Percentiles rank a stretch among this genome's conserved stretches.
These are phyloP conservation scores for Scopus umbretta DNA, from an alignment of 2,113 vertebrate species.

Conservation along the genomic window DNA sequence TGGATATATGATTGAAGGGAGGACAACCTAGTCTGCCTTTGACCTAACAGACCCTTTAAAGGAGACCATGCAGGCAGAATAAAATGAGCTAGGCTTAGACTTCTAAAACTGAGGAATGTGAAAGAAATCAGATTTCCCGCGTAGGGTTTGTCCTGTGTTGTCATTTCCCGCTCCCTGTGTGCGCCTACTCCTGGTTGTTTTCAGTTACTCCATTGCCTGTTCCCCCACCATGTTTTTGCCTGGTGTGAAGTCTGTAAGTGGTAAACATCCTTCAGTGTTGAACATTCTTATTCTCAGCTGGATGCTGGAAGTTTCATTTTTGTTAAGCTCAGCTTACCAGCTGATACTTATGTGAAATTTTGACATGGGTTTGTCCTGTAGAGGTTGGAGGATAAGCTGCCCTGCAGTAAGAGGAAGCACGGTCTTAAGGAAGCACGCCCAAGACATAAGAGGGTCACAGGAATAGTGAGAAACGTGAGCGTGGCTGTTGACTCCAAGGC, in stretches of 20 bases:
- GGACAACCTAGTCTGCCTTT: not conserved
- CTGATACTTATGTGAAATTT: not conserved
- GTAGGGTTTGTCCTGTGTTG: not conserved
- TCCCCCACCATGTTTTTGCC: not conserved
- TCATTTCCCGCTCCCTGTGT: not conserved
- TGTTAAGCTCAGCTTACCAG: not conserved
- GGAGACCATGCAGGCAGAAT: not conserved
- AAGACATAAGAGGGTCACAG: no score
- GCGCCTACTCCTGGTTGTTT: not conserved
- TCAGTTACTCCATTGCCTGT: not conserved
- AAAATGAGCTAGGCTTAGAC: not conserved
- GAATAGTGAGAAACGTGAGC: accelerated
- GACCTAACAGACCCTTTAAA: not conserved
- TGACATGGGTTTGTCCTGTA: not conserved
- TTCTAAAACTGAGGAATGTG: not conserved
- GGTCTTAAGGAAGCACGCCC: no score
- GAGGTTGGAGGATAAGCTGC: not conserved
- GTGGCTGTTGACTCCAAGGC: not conserved
- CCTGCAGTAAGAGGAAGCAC: not conserved
- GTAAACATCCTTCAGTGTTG: not conserved
- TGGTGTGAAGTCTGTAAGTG: not conserved
- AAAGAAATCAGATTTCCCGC: not conserved
- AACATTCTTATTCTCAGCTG: not conserved
- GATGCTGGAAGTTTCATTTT: not conserved
- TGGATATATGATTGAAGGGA: not conserved